Evolutionary conservation across 1,140 invertebrate species (phyloP), one percentile per base, ranked within the genome.

Genomic region (Trichogramma pretiosum): DNA sequence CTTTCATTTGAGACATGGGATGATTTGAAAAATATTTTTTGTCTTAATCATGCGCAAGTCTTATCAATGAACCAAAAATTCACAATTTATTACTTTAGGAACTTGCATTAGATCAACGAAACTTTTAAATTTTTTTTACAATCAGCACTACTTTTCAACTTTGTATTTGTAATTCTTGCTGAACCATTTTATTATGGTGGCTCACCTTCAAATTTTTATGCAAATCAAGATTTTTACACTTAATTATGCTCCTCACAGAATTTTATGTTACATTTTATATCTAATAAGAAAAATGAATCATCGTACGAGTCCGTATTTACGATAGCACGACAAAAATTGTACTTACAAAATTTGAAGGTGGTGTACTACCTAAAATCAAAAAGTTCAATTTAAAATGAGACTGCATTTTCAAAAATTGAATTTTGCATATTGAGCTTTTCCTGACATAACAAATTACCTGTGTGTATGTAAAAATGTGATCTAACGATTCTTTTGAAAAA

Each of bases 181-280:
- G 16, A 10, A 48, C 23, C 23, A 42, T 42, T 48, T 42, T 36
- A 42, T 48, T 23, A 22, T 18, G 33, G 17, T 30, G 19, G 37
- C 10, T 48, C 32, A 42, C 33, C 46, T 48, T 48, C 13, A 21
- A 42, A 41, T 48, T 48, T 41, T 42, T 41, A 40, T 48, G 14
- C 19, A 36, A 35, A 36, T 23, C 7, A 28, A 28, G 7, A 28
- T 28, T 17, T 5, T 16, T 18, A 36, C 3, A 36, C 16, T 36
- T 36, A 36, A 36, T 3, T 5, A 7, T 36, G 3, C 5, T 3
- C 21, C 21, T 36, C 16, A 2, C 24, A 14, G 17, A 23, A 39
- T 40, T 28, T 17, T 11, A 18, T 26, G 14, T 42, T 17, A 42
- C 26, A 42, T 40, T 17, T 13, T 23, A 26, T 14, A 40, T n/a